Percentiles rank a stretch among this genome's conserved stretches.
These are phyloP conservation scores for Alligator mississippiensis DNA, from an alignment of 2,113 vertebrate species.

Conservation along the genomic window DNA sequence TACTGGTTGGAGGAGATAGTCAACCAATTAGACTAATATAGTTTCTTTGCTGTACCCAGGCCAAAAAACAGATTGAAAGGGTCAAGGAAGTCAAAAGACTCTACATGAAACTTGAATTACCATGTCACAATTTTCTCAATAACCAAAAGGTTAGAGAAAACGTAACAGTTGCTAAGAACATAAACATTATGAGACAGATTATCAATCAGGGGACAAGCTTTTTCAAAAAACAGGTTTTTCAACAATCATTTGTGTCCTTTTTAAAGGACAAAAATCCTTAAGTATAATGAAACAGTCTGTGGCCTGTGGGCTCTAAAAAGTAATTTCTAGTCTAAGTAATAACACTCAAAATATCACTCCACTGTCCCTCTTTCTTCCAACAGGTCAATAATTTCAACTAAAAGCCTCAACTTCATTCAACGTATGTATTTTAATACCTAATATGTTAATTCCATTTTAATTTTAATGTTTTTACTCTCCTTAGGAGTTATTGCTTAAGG, in stretches of 20 bases:
- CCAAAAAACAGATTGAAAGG: conserved; percentile 69
- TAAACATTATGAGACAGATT: background rate
- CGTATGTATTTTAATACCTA: background rate
- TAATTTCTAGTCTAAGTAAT: fast-evolving
- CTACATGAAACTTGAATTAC: conserved; percentile 64
- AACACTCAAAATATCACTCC: background rate
- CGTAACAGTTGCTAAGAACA: conserved; percentile 14
- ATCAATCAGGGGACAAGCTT: background rate
- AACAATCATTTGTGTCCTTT: background rate
- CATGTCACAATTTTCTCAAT: conserved; percentile 62
- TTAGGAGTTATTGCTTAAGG: background rate
- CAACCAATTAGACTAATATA: conserved; percentile 63
- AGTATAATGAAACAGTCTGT: background rate
- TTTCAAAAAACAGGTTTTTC: background rate
- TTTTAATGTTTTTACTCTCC: background rate
- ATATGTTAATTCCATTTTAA: fast-evolving
- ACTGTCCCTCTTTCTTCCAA: background rate
- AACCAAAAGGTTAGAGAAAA: conserved; percentile 62
- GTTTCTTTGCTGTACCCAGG: conserved; percentile 46
- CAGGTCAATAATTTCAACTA: background rate
- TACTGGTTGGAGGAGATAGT: conserved; percentile 46
- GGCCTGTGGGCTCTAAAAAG: background rate
- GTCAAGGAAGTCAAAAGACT: conserved; percentile 57
- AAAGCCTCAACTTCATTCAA: fast-evolving
- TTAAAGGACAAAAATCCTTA: background rate